Evolutionary conservation across 2,113 vertebrate species (phyloP), one percentile per base, ranked within the genome.

Genomic region (Bos taurus): DNA sequence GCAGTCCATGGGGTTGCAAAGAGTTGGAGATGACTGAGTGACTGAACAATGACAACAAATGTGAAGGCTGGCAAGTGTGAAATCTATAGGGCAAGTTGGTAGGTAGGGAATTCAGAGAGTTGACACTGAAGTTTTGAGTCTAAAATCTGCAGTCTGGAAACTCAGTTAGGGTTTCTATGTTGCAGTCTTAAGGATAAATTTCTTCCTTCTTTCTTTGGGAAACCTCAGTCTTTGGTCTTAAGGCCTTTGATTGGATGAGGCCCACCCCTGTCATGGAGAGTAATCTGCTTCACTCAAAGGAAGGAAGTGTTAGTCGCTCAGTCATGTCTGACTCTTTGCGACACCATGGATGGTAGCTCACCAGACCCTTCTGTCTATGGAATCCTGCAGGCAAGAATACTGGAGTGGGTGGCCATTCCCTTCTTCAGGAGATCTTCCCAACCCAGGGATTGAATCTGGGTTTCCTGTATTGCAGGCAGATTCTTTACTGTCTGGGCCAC

Each of bases 61-160:
- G 28, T 64, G 48, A 50, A 21, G 40, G 36, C 74, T 56, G 74
- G 5, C 74, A 88, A 62, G 26, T 80, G 48, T 94, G 71, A 54
- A 94, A 54, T 80, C 71, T 81, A 36, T 46, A 52, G 36, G 23
- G 28, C 48, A n/a, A 54, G 26, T n/a, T 74, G 8, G 84, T 43
- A 46, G n/a, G 36, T 46, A 56, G 57, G 85, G 54, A 64, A 88
- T 81, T 54, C 9, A 60, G 9, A 64, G 46, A 93, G 57, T n/a
- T 46, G 48, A 21, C 46, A 50, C n/a, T 64, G n/a, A 86, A n/a
- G 10, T 46, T 48, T 56, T 4, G 26, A 88, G 46, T 80, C n/a
- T 5, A 8, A 88, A 80, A 64, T 54, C 74, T 94, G 23, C 14
- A 64, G 48, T 28, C 74, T 94, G 84, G n/a, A 83, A 88, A 88